Percentiles rank a stretch among this genome's conserved stretches.
phyloP scores from a whole-genome alignment of 2,888 invertebrate species.

The Machimus rusticus region DNA sequence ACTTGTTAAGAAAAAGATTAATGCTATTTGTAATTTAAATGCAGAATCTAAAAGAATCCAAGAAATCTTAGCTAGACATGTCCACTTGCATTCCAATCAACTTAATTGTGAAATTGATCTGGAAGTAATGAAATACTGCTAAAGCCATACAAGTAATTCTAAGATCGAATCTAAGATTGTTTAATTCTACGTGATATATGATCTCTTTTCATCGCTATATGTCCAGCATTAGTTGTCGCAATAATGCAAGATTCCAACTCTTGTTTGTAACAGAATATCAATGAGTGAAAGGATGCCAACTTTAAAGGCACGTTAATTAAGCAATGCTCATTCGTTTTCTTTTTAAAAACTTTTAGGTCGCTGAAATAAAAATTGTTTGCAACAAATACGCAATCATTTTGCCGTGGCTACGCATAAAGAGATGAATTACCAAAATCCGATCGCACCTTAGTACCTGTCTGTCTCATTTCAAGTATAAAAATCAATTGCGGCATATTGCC shows the following conservation, averaged over 20 bases:
- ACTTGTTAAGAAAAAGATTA: not conserved
- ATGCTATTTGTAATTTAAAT: not conserved
- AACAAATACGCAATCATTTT: not conserved
- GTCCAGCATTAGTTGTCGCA: not conserved
- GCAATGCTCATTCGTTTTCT: constrained; percentile 1
- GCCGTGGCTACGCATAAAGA: not conserved
- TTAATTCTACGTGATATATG: not conserved
- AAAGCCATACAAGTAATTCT: not conserved
- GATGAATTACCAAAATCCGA: not conserved
- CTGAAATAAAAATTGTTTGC: not conserved
- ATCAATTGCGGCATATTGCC: not conserved
- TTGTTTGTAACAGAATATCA: not conserved
- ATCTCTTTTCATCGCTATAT: not conserved
- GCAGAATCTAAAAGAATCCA: not conserved
- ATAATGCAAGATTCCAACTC: not conserved
- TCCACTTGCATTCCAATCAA: not conserved
- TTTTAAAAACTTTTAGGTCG: not conserved
- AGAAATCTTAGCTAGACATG: not conserved
- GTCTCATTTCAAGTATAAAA: not conserved
- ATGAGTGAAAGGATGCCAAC: not conserved
- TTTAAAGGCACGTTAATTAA: not conserved
- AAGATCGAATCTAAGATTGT: not conserved
- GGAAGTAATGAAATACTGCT: not conserved
- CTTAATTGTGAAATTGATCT: not conserved
- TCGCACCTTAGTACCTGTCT: not conserved